Evolutionary conservation across 1,140 invertebrate genomes (phyloP).

Genomic region (Drosophila azteca): DNA sequence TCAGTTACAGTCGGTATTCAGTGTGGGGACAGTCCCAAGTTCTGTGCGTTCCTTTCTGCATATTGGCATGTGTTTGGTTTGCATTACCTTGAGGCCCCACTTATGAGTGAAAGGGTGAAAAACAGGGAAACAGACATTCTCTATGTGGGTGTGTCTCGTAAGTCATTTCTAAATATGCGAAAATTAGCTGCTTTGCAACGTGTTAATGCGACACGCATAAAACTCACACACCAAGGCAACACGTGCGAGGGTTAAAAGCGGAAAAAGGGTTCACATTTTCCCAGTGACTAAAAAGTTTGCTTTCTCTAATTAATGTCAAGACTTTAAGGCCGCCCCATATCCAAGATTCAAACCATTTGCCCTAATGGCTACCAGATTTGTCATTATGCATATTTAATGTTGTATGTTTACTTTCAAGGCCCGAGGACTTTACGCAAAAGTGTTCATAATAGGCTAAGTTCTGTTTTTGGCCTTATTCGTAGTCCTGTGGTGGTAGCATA

Average conservation of each 20-base stretch:
- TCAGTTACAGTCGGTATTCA: conserved; percentile 43
- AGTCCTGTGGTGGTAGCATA: background rate
- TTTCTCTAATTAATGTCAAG: conserved; percentile 49
- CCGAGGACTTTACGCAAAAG: conserved; percentile 13
- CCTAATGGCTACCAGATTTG: conserved; percentile 50
- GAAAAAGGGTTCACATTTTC: background rate
- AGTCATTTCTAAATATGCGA: conserved; percentile 56
- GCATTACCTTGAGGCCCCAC: too few species aligned
- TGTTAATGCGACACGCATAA: too few species aligned
- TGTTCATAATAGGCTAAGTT: conserved; percentile 45
- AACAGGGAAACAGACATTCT: too few species aligned
- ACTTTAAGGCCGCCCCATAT: conserved; percentile 25
- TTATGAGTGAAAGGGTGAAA: conserved; percentile 11
- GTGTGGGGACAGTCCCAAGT: background rate
- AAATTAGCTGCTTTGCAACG: conserved; percentile 23
- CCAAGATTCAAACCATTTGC: conserved; percentile 30
- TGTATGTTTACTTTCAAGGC: conserved; percentile 28
- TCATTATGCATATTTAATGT: conserved; percentile 55
- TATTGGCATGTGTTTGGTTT: too few species aligned
- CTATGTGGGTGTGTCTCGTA: background rate
- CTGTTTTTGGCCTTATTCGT: conserved; percentile 19
- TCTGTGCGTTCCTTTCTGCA: conserved; percentile 24
- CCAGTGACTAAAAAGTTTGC: conserved; percentile 29
- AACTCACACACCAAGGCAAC: conserved; percentile 1
- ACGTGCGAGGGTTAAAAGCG: conserved; percentile 21